Percentiles rank a stretch among this genome's conserved stretches.
These are phyloP conservation scores for Arnoldichthys spilopterus DNA, from an alignment of 2,797 vertebrate genomes.

Conservation along the genomic window DNA sequence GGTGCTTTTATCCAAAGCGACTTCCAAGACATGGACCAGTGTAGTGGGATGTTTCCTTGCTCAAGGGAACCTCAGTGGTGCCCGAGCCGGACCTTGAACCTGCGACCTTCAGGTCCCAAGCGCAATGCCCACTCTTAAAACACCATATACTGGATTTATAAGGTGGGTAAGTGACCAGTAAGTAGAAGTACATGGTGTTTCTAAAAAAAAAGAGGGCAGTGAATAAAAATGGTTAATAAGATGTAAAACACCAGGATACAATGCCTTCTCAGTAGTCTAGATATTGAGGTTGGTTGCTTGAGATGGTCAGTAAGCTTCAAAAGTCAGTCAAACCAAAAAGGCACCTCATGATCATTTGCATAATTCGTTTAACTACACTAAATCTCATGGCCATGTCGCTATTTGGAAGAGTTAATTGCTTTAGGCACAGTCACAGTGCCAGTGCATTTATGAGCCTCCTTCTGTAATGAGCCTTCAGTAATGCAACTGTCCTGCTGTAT, in stretches of 20 bases:
- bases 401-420: constrained; percentile 45
- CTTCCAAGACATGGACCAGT: no score
- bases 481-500: constrained; percentile 48
- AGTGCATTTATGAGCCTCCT: constrained; percentile 37
- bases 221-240: neutral
- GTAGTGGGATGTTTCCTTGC: no score
- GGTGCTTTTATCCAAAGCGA: no score
- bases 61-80: no score
- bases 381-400: constrained; percentile 44
- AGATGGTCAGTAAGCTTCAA: constrained; percentile 9
- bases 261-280: neutral
- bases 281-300: neutral
- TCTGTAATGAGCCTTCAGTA: constrained; percentile 38
- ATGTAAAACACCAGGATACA: neutral
- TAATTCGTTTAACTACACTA: constrained; percentile 46
- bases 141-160: no score
- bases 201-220: no score
- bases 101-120: no score
- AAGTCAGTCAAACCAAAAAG: constrained; percentile 35
- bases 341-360: constrained; percentile 48
- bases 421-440: constrained; percentile 45
- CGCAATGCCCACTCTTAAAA: no score
- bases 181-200: no score
- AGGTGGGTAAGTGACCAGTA: no score
- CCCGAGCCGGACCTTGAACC: no score